Base-by-base conservation (phyloP, 2,797 vertebrate genomes). In the Melanogrammus aeglefinus region DNA sequence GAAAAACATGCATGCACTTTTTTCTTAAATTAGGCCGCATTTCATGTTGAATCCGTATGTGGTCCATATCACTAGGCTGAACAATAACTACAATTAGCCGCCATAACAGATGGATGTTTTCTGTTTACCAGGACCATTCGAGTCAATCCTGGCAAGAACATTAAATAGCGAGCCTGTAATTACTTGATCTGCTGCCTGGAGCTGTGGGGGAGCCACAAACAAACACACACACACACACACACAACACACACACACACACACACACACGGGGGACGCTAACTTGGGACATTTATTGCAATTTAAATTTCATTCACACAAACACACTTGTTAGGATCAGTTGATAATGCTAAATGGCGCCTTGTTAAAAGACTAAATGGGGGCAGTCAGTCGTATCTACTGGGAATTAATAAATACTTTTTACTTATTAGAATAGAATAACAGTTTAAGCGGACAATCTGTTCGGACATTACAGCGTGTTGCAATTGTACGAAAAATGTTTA, bases 361-460 rank as follows among this genome's bases (percentile, higher is more conserved):
- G 18, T 57, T n/a, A 57, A 21, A 24, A 66, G 57, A 66, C 57
- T 38, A n/a, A 66, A 24, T 13, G 57, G 57, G n/a, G n/a, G 57
- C 21, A 24, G 57, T 9, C 57, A 66, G 57, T 66, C 7, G 18
- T 7, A 36, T 72, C 35, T 14, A 3, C 14, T 31, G 66, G 39
- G 18, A 78, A 84, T 85, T 91, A 89, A 92, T 92, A 93, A 93
- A 94, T 93, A 92, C 84, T 92, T 92, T 91, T 83, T 86, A 86
- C 79, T 86, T 82, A 86, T 87, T 81, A 86, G 21, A 77, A 89
- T 89, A 82, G 83, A 89, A 89, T 3, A 66, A 66, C 51, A n/a
- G 27, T 33, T 31, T 29, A 33, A 14, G 29, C 70, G 18, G 31
- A 72, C 70, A 72, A 33, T 72, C 31, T 29, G 14, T 35, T 72